Base-by-base conservation (phyloP, 1,140 invertebrate species). In the Hypothenemus hampei region DNA sequence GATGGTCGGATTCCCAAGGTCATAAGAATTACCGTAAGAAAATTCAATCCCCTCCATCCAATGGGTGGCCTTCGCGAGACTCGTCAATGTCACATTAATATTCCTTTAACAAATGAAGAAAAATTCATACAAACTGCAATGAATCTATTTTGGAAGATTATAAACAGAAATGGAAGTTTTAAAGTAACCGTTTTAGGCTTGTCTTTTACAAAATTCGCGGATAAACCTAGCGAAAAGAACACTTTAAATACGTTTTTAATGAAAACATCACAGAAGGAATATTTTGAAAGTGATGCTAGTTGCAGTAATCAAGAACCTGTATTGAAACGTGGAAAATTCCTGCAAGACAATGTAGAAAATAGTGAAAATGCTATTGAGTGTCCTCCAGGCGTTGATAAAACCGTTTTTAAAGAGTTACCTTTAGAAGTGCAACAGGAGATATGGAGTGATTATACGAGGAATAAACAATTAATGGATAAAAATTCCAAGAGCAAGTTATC, bases 191-290 rank as follows among this genome's bases (percentile, higher is more conserved):
- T 89, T 26, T 71, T 90, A 26, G 86, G 86, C 18, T 71, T 90
- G 57, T 83, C 85, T 10, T 89, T 89, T 65, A 85, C 83, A 3
- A 88, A 89, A 67, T 89, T 89, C 59, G 80, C 82, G 56, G 85
- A 87, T 64, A 75, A 79, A 35, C 78, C 78, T 60, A 78, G 75
- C 13, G 80, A 80, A 1, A 75, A 73, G 59, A 73, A 77, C 64
- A 84, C 83, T 19, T 84, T 88, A 60, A 78, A 82, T 0, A 82
- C 82, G n/a, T 87, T 86, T 63, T 72, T 87, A 19, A 77, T 81
- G 59, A 81, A 79, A 60, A 79, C 82, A 62, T n/a, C n/a, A n/a
- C n/a, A n/a, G n/a, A n/a, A n/a, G n/a, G n/a, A n/a, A n/a, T n/a
- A n/a, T n/a, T n/a, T n/a, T n/a, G n/a, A n/a, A n/a, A n/a, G n/a